Conservation (phyloP, 2,113 vertebrate genomes). For the Gambusia holbrooki region DNA sequence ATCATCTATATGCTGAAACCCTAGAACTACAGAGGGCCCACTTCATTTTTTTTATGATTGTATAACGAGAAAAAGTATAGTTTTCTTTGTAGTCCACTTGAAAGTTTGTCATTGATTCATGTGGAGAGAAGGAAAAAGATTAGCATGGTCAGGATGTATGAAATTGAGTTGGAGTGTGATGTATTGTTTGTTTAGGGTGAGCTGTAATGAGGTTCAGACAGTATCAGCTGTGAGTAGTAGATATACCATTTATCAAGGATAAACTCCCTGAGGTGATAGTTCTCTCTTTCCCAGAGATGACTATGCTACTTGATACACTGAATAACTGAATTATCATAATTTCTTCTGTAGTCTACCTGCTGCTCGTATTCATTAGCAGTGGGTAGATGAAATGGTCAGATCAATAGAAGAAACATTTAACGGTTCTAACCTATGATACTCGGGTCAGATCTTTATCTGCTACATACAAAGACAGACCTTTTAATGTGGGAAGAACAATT, state of each 20-base stretch:
- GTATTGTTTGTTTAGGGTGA: constrained; percentile 74
- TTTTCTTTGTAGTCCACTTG: constrained; percentile 46
- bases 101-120: constrained; percentile 71
- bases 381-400: constrained; percentile 27
- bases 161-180: constrained; percentile 77
- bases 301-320: constrained; percentile 44
- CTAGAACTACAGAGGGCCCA: background rate
- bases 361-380: constrained; percentile 29
- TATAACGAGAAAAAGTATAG: background rate
- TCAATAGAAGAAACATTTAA: constrained; percentile 24
- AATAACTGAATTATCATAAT: constrained; percentile 66
- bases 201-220: constrained; percentile 74
- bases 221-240: constrained; percentile 64
- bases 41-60: background rate
- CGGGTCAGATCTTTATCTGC: background rate
- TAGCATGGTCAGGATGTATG: constrained; percentile 74
- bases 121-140: constrained; percentile 61
- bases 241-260: constrained; percentile 65
- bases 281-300: constrained; percentile 59
- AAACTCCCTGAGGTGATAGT: constrained; percentile 65
- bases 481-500: no score
- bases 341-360: constrained; percentile 38
- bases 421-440: constrained; percentile 18
- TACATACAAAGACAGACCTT: background rate
- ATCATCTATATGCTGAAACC: background rate